Conservation (phyloP, 2,113 vertebrate species). For the Felis catus region DNA sequence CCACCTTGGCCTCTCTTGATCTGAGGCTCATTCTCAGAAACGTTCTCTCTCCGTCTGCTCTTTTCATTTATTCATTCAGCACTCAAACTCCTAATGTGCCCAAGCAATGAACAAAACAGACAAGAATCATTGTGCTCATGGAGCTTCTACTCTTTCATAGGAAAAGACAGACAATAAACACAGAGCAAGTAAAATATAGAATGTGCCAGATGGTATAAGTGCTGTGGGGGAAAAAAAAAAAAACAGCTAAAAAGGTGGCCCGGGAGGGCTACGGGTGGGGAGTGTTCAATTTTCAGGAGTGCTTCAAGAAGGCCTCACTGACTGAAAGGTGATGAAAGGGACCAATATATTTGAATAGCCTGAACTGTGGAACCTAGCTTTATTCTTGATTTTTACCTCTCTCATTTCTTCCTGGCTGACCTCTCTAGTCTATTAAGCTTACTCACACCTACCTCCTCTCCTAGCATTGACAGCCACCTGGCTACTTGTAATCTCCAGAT, state of each 20-base stretch:
- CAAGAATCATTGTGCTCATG: background rate
- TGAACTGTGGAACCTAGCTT: background rate
- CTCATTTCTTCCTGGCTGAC: background rate
- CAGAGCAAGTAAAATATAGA: background rate
- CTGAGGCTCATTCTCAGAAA: background rate
- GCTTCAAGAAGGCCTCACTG: background rate
- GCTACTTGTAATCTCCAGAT: background rate
- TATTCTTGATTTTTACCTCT: background rate
- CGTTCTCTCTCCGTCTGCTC: background rate
- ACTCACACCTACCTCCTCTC: background rate
- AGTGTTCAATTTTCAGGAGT: background rate
- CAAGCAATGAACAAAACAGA: background rate
- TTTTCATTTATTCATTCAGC: background rate
- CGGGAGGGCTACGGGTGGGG: background rate
- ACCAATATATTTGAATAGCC: background rate
- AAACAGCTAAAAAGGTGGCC: background rate
- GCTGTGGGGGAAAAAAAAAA: background rate
- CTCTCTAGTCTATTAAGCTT: background rate
- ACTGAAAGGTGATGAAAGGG: background rate
- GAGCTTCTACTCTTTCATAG: background rate
- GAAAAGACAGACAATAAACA: background rate
- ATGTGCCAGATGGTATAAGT: background rate
- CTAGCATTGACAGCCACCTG: background rate
- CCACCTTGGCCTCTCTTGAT: background rate
- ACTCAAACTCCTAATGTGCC: background rate